Percentiles rank a stretch among this genome's conserved stretches.
phyloP scores from a whole-genome alignment of 2,113 vertebrate genomes.

The Danionella cerebrum region DNA sequence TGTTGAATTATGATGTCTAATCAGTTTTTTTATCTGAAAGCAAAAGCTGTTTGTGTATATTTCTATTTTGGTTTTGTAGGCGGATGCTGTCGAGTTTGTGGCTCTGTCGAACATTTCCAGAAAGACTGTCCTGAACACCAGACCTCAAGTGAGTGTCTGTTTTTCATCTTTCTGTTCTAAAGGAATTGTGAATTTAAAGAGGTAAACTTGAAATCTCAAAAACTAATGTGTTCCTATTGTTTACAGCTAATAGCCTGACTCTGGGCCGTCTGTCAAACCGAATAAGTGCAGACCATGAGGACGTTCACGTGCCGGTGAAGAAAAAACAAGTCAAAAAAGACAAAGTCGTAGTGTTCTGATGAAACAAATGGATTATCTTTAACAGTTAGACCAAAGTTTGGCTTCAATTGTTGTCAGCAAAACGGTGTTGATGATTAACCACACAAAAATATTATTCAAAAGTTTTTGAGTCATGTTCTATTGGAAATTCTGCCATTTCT shows the following conservation, averaged over 20 bases:
- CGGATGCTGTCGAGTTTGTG: slow-evolving; percentile 83
- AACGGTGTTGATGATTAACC: neutral
- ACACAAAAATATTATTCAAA: neutral
- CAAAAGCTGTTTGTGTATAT: no score
- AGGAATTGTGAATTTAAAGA: no score
- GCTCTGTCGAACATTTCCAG: slow-evolving; percentile 90
- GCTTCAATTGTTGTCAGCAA: neutral
- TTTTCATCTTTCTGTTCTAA: no score
- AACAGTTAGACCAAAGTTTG: no score
- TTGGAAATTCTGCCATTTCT: no score
- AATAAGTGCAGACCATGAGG: slow-evolving; percentile 89
- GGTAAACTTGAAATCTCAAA: no score
- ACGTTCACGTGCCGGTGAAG: slow-evolving; percentile 61
- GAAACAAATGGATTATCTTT: neutral
- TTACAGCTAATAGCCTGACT: slow-evolving; percentile 70
- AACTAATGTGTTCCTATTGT: no score
- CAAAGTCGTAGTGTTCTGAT: slow-evolving; percentile 82
- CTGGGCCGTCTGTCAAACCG: slow-evolving; percentile 76
- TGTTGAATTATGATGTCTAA: no score
- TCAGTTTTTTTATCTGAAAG: no score
- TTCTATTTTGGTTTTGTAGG: slow-evolving; percentile 56
- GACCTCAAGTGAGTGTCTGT: slow-evolving; percentile 65
- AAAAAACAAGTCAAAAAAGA: slow-evolving; percentile 58
- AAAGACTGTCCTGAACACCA: slow-evolving; percentile 88
- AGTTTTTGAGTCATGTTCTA: neutral